Evolutionary conservation across 2,797 vertebrate species (phyloP), one percentile per base, ranked within the genome.

Genomic region (Micropoecilia bifurca): DNA sequence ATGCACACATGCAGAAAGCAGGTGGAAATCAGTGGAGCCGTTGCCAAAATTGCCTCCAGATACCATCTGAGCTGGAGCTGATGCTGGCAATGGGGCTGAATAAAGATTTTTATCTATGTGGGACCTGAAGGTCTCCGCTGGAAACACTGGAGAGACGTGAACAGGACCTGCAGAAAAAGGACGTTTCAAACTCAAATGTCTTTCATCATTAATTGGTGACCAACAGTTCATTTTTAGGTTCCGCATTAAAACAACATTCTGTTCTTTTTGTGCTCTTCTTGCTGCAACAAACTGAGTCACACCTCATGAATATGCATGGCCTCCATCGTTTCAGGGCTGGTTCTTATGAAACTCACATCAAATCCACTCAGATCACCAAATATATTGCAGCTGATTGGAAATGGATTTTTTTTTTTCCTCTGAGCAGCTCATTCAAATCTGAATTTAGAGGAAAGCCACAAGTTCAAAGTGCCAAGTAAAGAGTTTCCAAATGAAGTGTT

Each of bases 41-140:
- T 39, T 76, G 59, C 46, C 30, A 76, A 47, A 75, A 33, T 66
- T 48, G 33, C 30, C 59, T 33, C 30, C 63, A 41, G 48, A 53
- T 69, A 50, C 4, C 14, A 50, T 76, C 75, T 41, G 61, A 69
- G 13, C 7, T 33, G 16, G 13, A 36, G 45, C 46, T 50, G 45
- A 66, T 68, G 75, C 45, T 76, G 45, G 45, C 30, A 48, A 36
- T 75, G 57, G 73, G 66, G 43, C 10, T 45, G 68, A 71, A 71
- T 71, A 71, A 45, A n/a, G 68, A 71, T 71, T 71, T 71, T 45
- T 71, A 71, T 71, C 68, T 71, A n/a, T n/a, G 68, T 71, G n/a
- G 68, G 68, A 45, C 12, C 25, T 71, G 68, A 45, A 71, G 12
- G 22, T 45, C 66, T 69, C 66, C 5, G 4, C 22, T 69, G 48